phyloP scores from a whole-genome alignment of 2,113 vertebrate genomes.

The Lampris megalopsis region DNA sequence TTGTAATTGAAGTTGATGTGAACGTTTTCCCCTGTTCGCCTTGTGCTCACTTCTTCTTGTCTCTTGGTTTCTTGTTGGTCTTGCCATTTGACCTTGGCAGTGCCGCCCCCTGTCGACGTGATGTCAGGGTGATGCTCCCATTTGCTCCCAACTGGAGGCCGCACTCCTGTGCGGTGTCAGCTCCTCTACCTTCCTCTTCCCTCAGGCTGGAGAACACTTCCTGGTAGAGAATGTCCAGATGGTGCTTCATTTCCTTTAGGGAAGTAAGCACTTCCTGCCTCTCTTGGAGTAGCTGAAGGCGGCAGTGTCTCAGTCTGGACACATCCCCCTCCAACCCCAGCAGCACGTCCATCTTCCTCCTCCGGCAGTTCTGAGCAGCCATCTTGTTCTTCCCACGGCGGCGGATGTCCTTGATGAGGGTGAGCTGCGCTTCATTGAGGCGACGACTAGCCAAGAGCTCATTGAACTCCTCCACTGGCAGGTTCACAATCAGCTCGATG shows the following conservation, averaged over 20 bases:
- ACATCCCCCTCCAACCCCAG: slow-evolving; percentile 88
- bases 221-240: slow-evolving; percentile 88
- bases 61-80: slow-evolving; percentile 86
- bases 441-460: slow-evolving; percentile 88
- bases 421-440: slow-evolving; percentile 90
- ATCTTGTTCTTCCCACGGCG: slow-evolving; percentile 98
- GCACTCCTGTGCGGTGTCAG: slow-evolving; percentile 82
- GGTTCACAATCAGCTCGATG: slow-evolving; percentile 92
- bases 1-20: background rate
- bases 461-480: slow-evolving; percentile 96
- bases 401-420: slow-evolving; percentile 92
- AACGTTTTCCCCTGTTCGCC: background rate
- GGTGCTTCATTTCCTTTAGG: slow-evolving; percentile 90
- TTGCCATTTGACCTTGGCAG: slow-evolving; percentile 74
- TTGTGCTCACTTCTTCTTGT: slow-evolving; percentile 87
- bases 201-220: slow-evolving; percentile 90
- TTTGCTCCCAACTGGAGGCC: slow-evolving; percentile 84
- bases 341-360: slow-evolving; percentile 91
- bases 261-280: slow-evolving; percentile 89
- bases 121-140: slow-evolving; percentile 71
- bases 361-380: slow-evolving; percentile 96
- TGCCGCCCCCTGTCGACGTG: slow-evolving; percentile 52
- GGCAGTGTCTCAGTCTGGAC: slow-evolving; percentile 86
- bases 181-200: slow-evolving; percentile 88
- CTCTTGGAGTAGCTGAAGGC: slow-evolving; percentile 87